Percentiles rank a stretch among this genome's conserved stretches.
These are phyloP conservation scores for Drosophila kepulauana DNA, from an alignment of 1,140 invertebrate species.

Conservation along the genomic window DNA sequence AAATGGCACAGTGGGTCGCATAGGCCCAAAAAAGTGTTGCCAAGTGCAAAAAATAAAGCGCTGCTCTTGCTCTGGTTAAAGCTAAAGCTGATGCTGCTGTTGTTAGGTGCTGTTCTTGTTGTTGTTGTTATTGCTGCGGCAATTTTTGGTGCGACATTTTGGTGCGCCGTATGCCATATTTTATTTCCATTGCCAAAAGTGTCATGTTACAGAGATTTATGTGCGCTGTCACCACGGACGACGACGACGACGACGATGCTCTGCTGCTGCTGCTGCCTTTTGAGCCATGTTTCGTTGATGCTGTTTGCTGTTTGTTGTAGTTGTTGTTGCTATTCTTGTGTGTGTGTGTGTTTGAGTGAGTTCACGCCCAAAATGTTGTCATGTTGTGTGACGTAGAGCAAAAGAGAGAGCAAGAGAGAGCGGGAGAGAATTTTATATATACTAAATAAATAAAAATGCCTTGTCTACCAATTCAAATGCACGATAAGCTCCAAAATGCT, in stretches of 20 bases:
- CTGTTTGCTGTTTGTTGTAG: slow-evolving; percentile 29
- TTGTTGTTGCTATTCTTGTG: slow-evolving; percentile 19
- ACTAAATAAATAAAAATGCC: slow-evolving; percentile 66
- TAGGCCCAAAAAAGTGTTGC: slow-evolving; percentile 24
- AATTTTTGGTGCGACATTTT: slow-evolving; percentile 77
- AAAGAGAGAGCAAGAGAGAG: slow-evolving; percentile 39
- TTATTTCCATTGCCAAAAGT: slow-evolving; percentile 85
- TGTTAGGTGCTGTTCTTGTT: slow-evolving; percentile 11
- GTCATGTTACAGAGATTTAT: slow-evolving; percentile 85
- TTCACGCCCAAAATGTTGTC: slow-evolving; percentile 82
- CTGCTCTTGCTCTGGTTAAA: too few relatives aligned
- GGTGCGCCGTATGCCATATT: slow-evolving; percentile 82
- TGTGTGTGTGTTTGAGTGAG: slow-evolving; percentile 35
- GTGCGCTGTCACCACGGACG: slow-evolving; percentile 72
- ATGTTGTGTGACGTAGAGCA: slow-evolving; percentile 71
- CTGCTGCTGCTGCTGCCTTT: slow-evolving; percentile 48
- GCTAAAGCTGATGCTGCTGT: slow-evolving; percentile 16
- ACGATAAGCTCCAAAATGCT: slow-evolving; percentile 61
- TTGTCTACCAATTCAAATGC: slow-evolving; percentile 78
- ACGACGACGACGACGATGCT: slow-evolving; percentile 35
- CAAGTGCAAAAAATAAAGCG: slow-evolving; percentile 47
- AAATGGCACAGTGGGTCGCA: slow-evolving; percentile 69
- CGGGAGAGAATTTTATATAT: slow-evolving; percentile 60
- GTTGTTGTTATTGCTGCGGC: slow-evolving; percentile 34
- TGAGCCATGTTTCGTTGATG: slow-evolving; percentile 51